A percentile compares a stretch with the other conserved stretches of the same genome.
Evolutionary conservation across 2,888 invertebrate genomes (phyloP).

Genomic region (Pollenia amentaria): DNA sequence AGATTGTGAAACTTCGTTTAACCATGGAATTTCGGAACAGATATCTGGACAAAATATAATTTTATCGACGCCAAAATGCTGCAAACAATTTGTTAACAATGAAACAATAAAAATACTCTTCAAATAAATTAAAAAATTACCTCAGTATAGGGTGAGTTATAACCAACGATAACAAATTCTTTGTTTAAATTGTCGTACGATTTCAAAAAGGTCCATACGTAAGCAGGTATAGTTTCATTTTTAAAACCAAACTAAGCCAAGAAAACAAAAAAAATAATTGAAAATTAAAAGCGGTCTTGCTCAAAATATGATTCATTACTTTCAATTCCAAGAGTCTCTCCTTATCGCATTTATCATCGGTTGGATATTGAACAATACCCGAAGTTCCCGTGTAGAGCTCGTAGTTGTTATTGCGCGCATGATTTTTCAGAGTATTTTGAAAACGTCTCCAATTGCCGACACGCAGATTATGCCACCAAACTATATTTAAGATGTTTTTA

Average conservation of each 20-base stretch:
- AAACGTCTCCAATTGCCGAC: conserved; percentile 70
- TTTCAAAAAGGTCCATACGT: conserved; percentile 69
- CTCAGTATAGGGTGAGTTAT: conserved; percentile 69
- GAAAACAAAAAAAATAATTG: background rate
- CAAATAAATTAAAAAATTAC: conserved; percentile 16
- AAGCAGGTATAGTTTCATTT: conserved; percentile 61
- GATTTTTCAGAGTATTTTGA: conserved; percentile 46
- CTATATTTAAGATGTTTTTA: conserved; percentile 58
- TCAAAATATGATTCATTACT: background rate
- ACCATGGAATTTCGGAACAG: conserved; percentile 66
- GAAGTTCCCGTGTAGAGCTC: conserved; percentile 60
- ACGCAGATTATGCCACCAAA: conserved; percentile 71
- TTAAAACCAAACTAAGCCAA: conserved; percentile 27
- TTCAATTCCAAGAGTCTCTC: conserved; percentile 34
- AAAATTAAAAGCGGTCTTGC: background rate
- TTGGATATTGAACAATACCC: conserved; percentile 31
- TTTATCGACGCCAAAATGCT: conserved; percentile 41
- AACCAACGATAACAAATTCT: conserved; percentile 68
- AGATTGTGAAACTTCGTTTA: conserved; percentile 34
- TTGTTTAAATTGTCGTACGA: conserved; percentile 48
- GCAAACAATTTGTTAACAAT: background rate
- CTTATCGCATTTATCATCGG: background rate
- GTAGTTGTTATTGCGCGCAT: conserved; percentile 40
- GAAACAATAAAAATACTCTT: background rate
- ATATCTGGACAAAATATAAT: conserved; percentile 69